A percentile compares a stretch with the other conserved stretches of the same genome.
Conservation (phyloP, 1,140 invertebrate genomes). For the Brachionus calyciflorus region DNA sequence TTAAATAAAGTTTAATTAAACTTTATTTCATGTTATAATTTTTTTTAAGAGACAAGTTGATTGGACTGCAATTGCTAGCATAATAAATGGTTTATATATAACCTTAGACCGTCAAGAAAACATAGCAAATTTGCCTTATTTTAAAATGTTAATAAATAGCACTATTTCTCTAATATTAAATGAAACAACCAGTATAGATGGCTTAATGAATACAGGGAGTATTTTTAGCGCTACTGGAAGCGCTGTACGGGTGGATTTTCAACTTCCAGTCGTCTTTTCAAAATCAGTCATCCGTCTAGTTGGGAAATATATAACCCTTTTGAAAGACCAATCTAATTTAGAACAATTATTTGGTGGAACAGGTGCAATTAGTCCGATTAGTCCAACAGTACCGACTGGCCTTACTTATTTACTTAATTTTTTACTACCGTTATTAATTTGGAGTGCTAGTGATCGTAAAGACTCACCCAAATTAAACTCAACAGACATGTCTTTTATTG, state of each 20-base stretch:
- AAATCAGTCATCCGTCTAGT: constrained; percentile 26
- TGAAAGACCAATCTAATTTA: constrained; percentile 28
- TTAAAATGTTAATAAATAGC: constrained; percentile 23
- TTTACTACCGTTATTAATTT: constrained; percentile 33
- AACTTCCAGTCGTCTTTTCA: constrained; percentile 18
- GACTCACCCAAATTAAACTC: constrained; percentile 30
- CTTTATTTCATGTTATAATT: no score
- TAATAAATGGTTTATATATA: constrained; percentile 42
- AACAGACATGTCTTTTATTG: constrained; percentile 35
- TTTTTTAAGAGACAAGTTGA: constrained; percentile 12
- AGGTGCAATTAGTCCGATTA: neutral
- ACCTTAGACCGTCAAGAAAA: constrained; percentile 28
- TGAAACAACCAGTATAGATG: neutral
- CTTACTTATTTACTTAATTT: constrained; percentile 35
- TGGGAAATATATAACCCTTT: constrained; percentile 20
- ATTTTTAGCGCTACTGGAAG: neutral
- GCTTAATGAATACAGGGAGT: neutral
- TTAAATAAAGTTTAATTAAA: no score
- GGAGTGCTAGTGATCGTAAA: constrained; percentile 39
- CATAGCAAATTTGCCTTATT: constrained; percentile 22
- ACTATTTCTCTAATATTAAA: constrained; percentile 22
- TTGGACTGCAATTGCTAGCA: constrained; percentile 32
- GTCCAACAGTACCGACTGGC: neutral
- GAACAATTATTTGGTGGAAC: constrained; percentile 1
- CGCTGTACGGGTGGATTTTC: neutral